A percentile compares a stretch with the other conserved stretches of the same genome.
These are phyloP conservation scores for Ochlodes sylvanus DNA, from an alignment of 2,888 invertebrate genomes.

Conservation along the genomic window DNA sequence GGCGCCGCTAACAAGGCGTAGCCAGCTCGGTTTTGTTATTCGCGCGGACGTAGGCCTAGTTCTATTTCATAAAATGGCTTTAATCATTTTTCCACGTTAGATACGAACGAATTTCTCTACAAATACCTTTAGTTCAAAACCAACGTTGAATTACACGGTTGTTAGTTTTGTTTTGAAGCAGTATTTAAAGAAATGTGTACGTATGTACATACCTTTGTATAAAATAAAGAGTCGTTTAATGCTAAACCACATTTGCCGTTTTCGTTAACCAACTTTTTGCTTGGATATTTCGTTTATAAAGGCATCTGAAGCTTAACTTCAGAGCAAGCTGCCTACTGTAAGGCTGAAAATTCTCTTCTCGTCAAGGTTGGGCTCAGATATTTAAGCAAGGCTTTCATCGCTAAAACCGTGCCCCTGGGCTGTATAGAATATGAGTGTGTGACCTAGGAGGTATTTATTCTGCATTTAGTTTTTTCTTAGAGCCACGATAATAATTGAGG, in stretches of 20 bases:
- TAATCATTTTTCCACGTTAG: constrained; percentile 10
- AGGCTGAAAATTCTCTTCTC: neutral
- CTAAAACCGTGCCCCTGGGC: too few relatives aligned
- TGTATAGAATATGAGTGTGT: too few relatives aligned
- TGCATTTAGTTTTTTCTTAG: too few relatives aligned
- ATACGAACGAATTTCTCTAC: constrained; percentile 7
- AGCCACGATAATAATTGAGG: too few relatives aligned
- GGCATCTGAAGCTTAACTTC: too few relatives aligned
- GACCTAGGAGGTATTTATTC: too few relatives aligned
- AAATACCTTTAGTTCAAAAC: constrained; percentile 9
- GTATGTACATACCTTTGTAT: neutral
- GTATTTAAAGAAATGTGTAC: constrained; percentile 4
- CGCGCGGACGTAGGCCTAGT: constrained; percentile 11
- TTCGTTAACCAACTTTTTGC: constrained; percentile 2
- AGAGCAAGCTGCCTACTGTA: too few relatives aligned
- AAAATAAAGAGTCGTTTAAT: constrained; percentile 12
- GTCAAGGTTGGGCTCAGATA: neutral
- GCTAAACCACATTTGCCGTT: constrained; percentile 2
- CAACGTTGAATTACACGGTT: constrained; percentile 6
- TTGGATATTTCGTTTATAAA: constrained; percentile 1
- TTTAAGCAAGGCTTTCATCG: neutral
- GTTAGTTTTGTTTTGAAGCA: constrained; percentile 7
- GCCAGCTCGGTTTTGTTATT: constrained; percentile 2
- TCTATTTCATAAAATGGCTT: constrained; percentile 15
- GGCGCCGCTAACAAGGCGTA: constrained; percentile 1